These are phyloP conservation scores for Aphelocoma californica DNA, from an alignment of 2,797 vertebrate species.

Conservation along the genomic window DNA sequence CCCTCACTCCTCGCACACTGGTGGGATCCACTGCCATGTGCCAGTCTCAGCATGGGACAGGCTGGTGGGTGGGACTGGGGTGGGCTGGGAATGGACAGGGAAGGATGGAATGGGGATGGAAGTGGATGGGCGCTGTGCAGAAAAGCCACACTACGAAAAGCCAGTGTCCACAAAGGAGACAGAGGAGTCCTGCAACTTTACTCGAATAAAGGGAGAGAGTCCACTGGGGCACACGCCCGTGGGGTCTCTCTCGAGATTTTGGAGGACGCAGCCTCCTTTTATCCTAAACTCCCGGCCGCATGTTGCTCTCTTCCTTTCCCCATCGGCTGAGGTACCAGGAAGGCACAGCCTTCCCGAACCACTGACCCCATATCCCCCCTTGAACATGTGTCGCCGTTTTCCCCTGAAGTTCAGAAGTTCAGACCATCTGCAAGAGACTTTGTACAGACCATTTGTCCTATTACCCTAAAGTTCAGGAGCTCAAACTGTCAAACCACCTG, in stretches of 20 bases:
- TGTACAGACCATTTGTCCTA: too few relatives aligned
- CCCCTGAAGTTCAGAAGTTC: neutral
- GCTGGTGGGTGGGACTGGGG: neutral
- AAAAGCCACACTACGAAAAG: neutral
- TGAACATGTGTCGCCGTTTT: neutral
- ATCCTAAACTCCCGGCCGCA: rapidly evolving
- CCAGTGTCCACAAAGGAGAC: neutral
- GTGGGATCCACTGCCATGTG: neutral
- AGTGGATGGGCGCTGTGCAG: neutral
- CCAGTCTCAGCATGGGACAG: too few relatives aligned
- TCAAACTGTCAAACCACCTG: neutral
- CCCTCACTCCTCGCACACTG: rapidly evolving
- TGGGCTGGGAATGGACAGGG: neutral
- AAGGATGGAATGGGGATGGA: neutral
- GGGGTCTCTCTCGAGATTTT: neutral
- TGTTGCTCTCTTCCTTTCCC: neutral
- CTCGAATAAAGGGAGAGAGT: neutral
- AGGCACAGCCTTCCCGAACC: neutral
- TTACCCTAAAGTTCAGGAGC: too few relatives aligned
- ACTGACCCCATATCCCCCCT: neutral
- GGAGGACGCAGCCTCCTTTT: neutral
- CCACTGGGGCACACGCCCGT: rapidly evolving
- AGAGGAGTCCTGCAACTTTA: neutral
- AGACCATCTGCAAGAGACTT: too few relatives aligned
- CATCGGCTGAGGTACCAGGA: neutral